Conservation (phyloP, 2,113 vertebrate genomes). For the Ceyx melanurus region DNA sequence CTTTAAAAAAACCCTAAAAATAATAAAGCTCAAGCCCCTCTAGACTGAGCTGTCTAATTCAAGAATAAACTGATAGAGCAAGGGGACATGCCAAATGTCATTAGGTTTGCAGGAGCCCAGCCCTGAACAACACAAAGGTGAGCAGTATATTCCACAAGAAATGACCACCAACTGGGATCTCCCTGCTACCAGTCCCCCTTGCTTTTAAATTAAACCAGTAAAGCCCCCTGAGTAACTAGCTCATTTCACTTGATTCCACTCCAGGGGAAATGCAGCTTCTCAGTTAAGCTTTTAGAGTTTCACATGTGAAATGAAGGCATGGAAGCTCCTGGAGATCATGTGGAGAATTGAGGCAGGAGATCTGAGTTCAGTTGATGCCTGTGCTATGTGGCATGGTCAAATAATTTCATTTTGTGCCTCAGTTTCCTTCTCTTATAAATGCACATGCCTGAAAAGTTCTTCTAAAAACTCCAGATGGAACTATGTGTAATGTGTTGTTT, state of each 20-base stretch:
- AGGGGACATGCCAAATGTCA: constrained; percentile 40
- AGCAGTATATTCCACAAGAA: constrained; percentile 58
- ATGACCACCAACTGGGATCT: constrained; percentile 43
- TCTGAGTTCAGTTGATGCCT: background rate
- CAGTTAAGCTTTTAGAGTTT: constrained; percentile 53
- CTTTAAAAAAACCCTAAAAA: background rate
- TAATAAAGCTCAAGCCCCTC: background rate
- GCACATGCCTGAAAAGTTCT: background rate
- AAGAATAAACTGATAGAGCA: constrained; percentile 23
- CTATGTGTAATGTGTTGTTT: background rate
- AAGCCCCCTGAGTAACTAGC: constrained; percentile 59
- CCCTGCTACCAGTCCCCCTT: constrained; percentile 25
- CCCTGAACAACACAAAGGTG: constrained; percentile 27
- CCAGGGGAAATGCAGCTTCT: constrained; percentile 39
- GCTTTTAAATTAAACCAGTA: constrained; percentile 61
- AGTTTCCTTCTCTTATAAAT: background rate
- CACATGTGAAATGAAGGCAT: background rate
- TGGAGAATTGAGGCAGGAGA: background rate
- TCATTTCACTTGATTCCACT: constrained; percentile 61
- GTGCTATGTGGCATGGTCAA: too few relatives aligned
- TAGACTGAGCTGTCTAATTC: background rate
- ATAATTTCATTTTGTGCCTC: background rate
- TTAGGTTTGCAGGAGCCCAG: constrained; percentile 43
- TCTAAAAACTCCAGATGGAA: background rate
- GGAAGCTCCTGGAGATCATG: background rate